Evolutionary conservation across 2,888 invertebrate genomes (phyloP).

Genomic region (Drosophila flavopinicola): DNA sequence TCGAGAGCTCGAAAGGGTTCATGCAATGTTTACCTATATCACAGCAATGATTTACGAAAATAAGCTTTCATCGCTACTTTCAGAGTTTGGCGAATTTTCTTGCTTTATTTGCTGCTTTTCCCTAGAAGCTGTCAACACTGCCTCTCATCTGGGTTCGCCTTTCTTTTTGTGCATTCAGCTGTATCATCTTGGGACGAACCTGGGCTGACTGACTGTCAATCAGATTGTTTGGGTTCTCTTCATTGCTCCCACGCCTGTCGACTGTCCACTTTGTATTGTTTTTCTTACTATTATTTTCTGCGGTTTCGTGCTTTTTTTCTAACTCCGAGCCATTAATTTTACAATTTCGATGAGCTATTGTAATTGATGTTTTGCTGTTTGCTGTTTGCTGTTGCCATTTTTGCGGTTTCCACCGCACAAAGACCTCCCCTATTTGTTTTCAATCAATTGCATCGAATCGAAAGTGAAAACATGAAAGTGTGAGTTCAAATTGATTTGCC

Average conservation of each 20-base stretch:
- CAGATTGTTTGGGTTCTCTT: slow-evolving; percentile 10
- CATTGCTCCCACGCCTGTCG: slow-evolving; percentile 47
- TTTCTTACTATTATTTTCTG: slow-evolving; percentile 17
- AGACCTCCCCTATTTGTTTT: slow-evolving; percentile 49
- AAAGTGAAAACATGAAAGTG: slow-evolving; percentile 78
- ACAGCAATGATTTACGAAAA: too few relatives aligned
- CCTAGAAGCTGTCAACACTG: background rate
- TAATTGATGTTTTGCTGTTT: slow-evolving; percentile 36
- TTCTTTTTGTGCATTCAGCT: slow-evolving; percentile 20
- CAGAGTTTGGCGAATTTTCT: too few relatives aligned
- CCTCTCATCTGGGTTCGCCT: background rate
- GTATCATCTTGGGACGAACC: slow-evolving; percentile 22
- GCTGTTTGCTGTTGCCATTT: slow-evolving; percentile 40
- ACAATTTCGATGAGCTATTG: slow-evolving; percentile 47
- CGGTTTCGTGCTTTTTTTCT: slow-evolving; percentile 47
- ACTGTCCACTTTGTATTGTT: background rate
- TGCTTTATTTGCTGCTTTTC: background rate
- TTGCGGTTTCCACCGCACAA: slow-evolving; percentile 38
- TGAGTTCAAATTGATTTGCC: slow-evolving; percentile 68
- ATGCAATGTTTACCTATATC: too few relatives aligned
- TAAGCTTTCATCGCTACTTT: too few relatives aligned
- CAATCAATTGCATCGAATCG: slow-evolving; percentile 62
- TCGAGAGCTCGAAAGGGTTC: too few relatives aligned
- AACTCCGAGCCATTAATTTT: slow-evolving; percentile 64
- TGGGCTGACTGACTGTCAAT: slow-evolving; percentile 8